phyloP scores from a whole-genome alignment of 1,140 invertebrate species.

The Coptotermes formosanus region DNA sequence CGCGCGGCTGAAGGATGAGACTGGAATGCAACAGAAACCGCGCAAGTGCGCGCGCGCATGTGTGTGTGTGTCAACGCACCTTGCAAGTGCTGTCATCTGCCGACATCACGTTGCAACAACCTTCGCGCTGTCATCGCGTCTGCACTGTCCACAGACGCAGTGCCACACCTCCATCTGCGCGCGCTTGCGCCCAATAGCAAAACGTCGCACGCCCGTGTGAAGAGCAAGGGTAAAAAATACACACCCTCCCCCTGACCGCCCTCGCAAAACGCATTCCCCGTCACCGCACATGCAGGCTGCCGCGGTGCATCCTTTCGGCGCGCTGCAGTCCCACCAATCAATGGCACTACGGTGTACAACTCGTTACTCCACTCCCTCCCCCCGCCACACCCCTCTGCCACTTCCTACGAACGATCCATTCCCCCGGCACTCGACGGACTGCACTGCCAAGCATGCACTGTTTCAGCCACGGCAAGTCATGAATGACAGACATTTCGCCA shows the following conservation, averaged over 20 bases:
- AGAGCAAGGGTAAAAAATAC: not conserved
- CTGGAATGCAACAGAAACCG: too few species aligned
- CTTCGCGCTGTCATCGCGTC: not conserved
- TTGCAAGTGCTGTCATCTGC: slow-evolving; percentile 14
- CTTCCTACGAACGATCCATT: not conserved
- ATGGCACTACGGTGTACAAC: not conserved
- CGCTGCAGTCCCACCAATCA: not conserved
- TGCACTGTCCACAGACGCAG: not conserved
- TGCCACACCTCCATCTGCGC: not conserved
- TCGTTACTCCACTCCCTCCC: not conserved
- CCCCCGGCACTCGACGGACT: too few species aligned
- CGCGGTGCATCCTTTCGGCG: not conserved
- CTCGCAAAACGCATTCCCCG: not conserved
- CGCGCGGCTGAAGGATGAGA: too few species aligned
- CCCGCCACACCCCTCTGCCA: not conserved
- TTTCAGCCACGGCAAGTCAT: too few species aligned
- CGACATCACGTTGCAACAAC: not conserved
- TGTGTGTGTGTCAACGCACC: not conserved
- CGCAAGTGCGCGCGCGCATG: too few species aligned
- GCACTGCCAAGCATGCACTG: too few species aligned
- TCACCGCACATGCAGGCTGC: not conserved
- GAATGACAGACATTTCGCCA: too few species aligned
- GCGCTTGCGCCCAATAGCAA: not conserved
- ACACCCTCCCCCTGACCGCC: not conserved
- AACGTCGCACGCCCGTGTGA: not conserved